Conservation (phyloP, 2,113 vertebrate species). For the Cinclus cinclus region DNA sequence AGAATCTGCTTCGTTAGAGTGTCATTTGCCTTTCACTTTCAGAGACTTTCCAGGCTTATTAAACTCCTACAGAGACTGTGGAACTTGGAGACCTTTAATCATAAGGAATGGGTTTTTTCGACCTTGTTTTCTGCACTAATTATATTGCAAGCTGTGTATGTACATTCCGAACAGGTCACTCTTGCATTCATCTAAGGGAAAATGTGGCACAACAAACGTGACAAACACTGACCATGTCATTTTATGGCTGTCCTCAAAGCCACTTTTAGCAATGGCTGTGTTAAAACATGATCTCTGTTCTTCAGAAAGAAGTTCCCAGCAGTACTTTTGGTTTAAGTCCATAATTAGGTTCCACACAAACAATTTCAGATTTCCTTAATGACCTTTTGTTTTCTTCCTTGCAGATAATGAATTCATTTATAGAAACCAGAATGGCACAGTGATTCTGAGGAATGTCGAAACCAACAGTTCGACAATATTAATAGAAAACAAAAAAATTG, state of each 20-base stretch:
- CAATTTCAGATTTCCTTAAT: not conserved
- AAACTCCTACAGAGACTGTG: not conserved
- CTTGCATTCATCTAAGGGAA: not conserved
- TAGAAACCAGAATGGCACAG: conserved; percentile 84
- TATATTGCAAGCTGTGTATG: not conserved
- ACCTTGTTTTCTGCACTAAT: not conserved
- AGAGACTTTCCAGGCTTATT: not conserved
- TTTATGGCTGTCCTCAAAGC: not conserved
- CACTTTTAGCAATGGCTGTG: not conserved
- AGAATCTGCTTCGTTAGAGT: not conserved
- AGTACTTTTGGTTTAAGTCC: not conserved
- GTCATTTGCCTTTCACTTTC: not conserved
- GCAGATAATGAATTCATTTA: conserved; percentile 91
- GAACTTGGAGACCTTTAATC: not conserved
- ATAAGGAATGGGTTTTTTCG: not conserved
- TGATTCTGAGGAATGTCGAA: conserved; percentile 87
- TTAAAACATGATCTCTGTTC: not conserved
- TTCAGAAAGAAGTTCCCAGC: not conserved
- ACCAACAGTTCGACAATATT: conserved; percentile 81
- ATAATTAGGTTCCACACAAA: not conserved
- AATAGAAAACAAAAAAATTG: conserved; percentile 95
- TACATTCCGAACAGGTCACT: not conserved
- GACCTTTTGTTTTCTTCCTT: conserved; percentile 40
- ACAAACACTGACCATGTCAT: rapidly evolving
- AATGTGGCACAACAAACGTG: not conserved